Evolutionary conservation across 1,140 invertebrate genomes (phyloP).

Genomic region (Anastrepha obliqua): DNA sequence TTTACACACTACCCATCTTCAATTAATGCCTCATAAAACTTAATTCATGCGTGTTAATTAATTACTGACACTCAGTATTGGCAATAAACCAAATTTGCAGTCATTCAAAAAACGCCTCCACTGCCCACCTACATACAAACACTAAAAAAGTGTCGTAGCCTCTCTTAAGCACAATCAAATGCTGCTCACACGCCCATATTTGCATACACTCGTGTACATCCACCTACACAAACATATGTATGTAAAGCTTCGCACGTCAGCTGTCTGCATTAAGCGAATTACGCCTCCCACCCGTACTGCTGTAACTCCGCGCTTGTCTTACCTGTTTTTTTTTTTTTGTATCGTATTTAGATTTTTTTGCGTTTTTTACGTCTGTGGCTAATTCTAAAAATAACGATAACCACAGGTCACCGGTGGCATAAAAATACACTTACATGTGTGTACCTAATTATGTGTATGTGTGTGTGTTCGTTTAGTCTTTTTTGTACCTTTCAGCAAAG

Average conservation of each 20-base stretch:
- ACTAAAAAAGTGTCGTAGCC: not conserved
- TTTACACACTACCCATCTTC: no score
- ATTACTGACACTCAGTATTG: not conserved
- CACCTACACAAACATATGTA: not conserved
- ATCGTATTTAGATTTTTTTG: not conserved
- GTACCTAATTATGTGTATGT: not conserved
- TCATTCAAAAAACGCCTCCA: not conserved
- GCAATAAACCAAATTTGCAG: not conserved
- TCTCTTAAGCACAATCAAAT: not conserved
- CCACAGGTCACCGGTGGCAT: not conserved
- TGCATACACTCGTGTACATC: not conserved
- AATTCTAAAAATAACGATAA: conserved; percentile 19
- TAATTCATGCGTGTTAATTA: not conserved
- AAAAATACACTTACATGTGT: not conserved
- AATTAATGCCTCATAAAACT: not conserved
- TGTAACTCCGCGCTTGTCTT: not conserved
- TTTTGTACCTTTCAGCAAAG: not conserved
- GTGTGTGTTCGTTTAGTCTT: not conserved
- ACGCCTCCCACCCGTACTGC: not conserved
- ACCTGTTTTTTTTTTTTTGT: not conserved
- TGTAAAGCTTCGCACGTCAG: not conserved
- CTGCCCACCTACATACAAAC: not conserved
- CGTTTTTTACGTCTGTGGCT: not conserved
- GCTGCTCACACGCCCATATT: not conserved
- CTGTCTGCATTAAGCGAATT: not conserved